phyloP scores from a whole-genome alignment of 2,797 vertebrate species.

The Spea hammondii region DNA sequence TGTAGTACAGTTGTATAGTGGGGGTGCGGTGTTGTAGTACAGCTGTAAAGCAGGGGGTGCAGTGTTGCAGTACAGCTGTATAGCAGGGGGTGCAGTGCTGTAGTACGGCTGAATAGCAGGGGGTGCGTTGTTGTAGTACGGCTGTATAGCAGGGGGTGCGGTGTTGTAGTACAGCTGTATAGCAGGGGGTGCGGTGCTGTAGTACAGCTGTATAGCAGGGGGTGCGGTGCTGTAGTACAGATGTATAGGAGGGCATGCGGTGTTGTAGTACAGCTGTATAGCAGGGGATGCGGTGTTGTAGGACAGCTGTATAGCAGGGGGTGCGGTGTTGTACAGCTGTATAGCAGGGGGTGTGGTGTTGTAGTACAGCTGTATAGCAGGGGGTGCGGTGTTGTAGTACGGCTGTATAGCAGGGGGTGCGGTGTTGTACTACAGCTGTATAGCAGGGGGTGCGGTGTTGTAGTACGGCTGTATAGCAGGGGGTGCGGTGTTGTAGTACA shows the following conservation, averaged over 20 bases:
- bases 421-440: neutral
- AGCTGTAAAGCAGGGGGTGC: neutral
- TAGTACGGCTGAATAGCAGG: neutral
- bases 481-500: neutral
- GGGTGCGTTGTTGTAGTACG: neutral
- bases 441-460: neutral
- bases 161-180: neutral
- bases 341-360: neutral
- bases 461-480: neutral
- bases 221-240: neutral
- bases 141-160: neutral
- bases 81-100: neutral
- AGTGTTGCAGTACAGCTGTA: slow-evolving; percentile 1
- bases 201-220: too few species aligned
- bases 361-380: neutral
- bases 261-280: neutral
- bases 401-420: neutral
- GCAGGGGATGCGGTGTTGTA: neutral
- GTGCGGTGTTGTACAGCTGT: neutral
- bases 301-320: neutral
- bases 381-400: neutral
- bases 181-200: neutral
- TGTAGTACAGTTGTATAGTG: neutral
- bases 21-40: slow-evolving; percentile 4
- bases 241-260: neutral